Conservation (phyloP, 2,797 vertebrate species). For the Buceros bicornis region DNA sequence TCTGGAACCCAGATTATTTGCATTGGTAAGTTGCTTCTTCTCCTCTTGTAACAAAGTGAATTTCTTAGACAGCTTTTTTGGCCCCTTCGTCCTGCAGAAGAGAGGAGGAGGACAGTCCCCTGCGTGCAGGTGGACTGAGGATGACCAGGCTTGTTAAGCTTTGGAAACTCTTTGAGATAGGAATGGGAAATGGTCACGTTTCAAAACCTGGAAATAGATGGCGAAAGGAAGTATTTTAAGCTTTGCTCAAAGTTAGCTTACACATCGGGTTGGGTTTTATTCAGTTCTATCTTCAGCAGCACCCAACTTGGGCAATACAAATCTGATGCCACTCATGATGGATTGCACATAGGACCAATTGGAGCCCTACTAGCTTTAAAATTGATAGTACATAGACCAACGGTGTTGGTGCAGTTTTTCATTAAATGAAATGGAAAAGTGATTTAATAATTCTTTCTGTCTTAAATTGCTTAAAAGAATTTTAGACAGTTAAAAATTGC, state of each 20-base stretch:
- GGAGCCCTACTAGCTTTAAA: conserved; percentile 82
- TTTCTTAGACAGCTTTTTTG: neutral
- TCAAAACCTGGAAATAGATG: neutral
- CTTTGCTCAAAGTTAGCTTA: conserved; percentile 65
- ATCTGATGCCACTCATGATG: conserved; percentile 83
- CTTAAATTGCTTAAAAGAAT: conserved; percentile 87
- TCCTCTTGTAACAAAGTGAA: neutral
- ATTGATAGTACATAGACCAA: conserved; percentile 88
- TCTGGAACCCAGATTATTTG: conserved; percentile 36
- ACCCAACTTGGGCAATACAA: conserved; percentile 79
- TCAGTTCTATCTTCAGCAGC: conserved; percentile 64
- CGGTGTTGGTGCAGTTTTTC: conserved; percentile 86
- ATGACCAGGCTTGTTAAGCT: accelerated
- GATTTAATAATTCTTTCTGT: conserved; percentile 89
- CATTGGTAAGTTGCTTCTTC: neutral
- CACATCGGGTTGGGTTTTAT: conserved; percentile 65
- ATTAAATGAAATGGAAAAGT: conserved; percentile 88
- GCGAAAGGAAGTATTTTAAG: conserved; percentile 68
- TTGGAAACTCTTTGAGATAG: neutral
- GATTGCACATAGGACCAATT: conserved; percentile 87
- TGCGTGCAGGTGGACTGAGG: neutral
- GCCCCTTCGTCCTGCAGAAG: neutral
- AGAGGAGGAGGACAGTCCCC: neutral
- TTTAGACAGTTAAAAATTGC: conserved; percentile 86
- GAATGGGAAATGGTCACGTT: neutral